Conservation (phyloP, 2,113 vertebrate genomes). For the Centrocercus urophasianus region DNA sequence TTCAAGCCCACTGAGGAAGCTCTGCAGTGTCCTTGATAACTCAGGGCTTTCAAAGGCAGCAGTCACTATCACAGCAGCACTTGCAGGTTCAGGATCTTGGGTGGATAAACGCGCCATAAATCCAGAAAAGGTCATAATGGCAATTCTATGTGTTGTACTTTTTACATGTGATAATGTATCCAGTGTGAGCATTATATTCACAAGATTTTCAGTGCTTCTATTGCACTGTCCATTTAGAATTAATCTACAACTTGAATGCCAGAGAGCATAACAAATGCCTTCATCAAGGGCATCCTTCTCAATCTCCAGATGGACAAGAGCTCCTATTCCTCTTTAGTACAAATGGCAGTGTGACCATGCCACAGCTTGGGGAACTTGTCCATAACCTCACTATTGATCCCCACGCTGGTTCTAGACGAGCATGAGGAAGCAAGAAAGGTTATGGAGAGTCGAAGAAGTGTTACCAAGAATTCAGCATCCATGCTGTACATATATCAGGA, state of each 20-base stretch:
- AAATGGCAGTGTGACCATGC: background rate
- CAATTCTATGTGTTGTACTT: background rate
- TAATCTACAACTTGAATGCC: accelerated
- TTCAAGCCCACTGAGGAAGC: background rate
- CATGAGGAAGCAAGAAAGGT: background rate
- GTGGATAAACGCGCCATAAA: background rate
- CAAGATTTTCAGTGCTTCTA: background rate
- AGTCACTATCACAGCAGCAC: background rate
- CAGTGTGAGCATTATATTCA: background rate
- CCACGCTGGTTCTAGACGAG: background rate
- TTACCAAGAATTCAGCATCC: background rate
- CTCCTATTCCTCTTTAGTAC: background rate
- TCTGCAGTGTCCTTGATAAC: background rate
- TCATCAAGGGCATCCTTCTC: background rate
- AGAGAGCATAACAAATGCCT: background rate
- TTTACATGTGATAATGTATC: background rate
- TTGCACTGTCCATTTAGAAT: background rate
- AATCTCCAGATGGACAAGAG: background rate
- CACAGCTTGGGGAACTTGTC: background rate
- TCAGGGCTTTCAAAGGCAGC: background rate
- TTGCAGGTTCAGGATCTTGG: background rate
- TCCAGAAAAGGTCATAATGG: background rate
- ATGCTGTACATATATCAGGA: background rate
- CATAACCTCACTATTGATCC: accelerated
- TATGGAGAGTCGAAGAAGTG: background rate